These are phyloP conservation scores for Cardinalis cardinalis DNA, from an alignment of 2,113 vertebrate species.

Conservation along the genomic window DNA sequence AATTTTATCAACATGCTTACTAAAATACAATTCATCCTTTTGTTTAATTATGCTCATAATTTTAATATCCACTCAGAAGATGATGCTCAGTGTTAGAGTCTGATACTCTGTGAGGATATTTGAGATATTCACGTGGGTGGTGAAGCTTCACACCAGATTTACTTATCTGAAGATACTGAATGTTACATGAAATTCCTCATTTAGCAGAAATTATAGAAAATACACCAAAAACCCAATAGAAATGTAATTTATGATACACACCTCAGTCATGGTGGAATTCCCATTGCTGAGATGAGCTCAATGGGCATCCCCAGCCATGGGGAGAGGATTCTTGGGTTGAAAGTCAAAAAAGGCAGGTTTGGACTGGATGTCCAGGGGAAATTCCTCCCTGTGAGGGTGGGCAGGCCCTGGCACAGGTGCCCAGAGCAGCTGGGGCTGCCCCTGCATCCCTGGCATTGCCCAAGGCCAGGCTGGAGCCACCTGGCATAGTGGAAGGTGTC, in stretches of 20 bases:
- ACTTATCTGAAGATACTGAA: background rate
- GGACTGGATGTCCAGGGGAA: too few species aligned
- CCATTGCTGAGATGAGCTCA: background rate
- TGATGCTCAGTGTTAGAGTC: background rate
- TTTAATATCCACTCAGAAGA: background rate
- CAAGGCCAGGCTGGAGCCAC: too few species aligned
- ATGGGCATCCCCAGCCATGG: background rate
- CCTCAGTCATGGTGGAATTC: background rate
- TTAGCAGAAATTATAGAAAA: background rate
- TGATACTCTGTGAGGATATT: background rate
- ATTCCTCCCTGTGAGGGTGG: too few species aligned
- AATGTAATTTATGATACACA: background rate
- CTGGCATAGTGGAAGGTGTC: too few species aligned
- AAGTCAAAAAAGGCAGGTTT: too few species aligned
- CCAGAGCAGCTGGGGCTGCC: too few species aligned
- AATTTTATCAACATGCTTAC: background rate
- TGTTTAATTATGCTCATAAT: background rate
- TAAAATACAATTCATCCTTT: fast-evolving
- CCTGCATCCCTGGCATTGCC: too few species aligned
- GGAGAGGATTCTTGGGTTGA: background rate
- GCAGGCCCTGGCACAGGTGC: too few species aligned
- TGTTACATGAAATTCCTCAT: background rate
- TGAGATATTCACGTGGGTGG: background rate
- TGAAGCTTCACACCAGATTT: background rate
- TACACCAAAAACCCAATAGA: background rate